Conservation (phyloP, 2,888 invertebrate genomes). For the Limnephilus lunatus region DNA sequence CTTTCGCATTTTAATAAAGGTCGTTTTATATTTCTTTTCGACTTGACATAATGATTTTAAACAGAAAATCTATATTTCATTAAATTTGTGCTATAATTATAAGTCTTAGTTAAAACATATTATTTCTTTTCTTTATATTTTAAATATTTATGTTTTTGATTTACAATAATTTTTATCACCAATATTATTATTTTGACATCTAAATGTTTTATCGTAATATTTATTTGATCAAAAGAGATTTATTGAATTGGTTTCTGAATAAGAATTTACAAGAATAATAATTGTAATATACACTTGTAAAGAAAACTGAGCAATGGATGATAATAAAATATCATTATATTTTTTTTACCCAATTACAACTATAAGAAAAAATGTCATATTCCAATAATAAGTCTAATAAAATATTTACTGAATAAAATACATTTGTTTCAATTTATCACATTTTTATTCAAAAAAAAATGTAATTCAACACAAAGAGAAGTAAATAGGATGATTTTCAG, state of each 20-base stretch:
- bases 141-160: conserved; percentile 24
- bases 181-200: conserved; percentile 5
- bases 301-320: neutral
- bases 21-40: conserved; percentile 21
- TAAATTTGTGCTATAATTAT: conserved; percentile 29
- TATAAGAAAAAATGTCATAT: conserved; percentile 43
- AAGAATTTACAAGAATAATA: neutral
- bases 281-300: conserved; percentile 26
- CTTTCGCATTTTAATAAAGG: neutral
- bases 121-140: neutral
- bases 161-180: neutral
- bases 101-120: neutral
- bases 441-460: conserved; percentile 33
- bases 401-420: conserved; percentile 63
- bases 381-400: conserved; percentile 67
- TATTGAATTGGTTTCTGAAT: neutral
- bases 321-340: neutral
- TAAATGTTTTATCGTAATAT: conserved; percentile 14
- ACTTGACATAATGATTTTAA: neutral
- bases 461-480: neutral
- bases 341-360: neutral
- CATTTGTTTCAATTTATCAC: conserved; percentile 12
- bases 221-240: neutral
- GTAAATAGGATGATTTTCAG: neutral
- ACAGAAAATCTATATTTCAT: conserved; percentile 21